phyloP scores from a whole-genome alignment of 2,888 invertebrate species.

The Melanchra persicariae region DNA sequence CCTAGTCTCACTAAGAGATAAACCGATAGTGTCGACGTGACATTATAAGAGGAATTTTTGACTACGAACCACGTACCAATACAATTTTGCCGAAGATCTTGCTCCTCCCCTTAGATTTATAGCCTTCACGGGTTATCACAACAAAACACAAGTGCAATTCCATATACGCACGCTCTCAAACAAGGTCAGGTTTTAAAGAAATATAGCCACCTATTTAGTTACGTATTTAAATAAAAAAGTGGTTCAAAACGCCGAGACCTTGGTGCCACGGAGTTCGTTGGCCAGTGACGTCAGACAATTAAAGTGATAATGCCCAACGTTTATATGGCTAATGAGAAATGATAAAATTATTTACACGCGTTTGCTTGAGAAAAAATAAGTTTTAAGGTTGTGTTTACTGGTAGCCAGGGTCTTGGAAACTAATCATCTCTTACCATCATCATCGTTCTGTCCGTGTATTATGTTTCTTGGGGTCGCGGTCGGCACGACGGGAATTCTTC shows the following conservation, averaged over 20 bases:
- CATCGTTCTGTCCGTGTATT: too few relatives aligned
- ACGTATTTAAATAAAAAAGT: constrained; percentile 59
- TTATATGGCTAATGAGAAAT: constrained; percentile 58
- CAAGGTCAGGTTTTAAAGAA: constrained; percentile 33
- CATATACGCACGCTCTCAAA: constrained; percentile 5
- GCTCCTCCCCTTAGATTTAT: constrained; percentile 12
- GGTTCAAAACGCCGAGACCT: constrained; percentile 67
- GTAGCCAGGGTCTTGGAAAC: background rate
- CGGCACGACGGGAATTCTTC: too few relatives aligned
- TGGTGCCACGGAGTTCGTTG: constrained; percentile 66
- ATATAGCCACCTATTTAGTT: constrained; percentile 22
- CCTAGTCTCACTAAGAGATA: too few relatives aligned
- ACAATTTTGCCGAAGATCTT: constrained; percentile 3
- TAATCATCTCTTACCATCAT: too few relatives aligned
- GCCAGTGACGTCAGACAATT: constrained; percentile 68
- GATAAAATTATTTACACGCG: constrained; percentile 48
- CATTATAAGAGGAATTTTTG: background rate
- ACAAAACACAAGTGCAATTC: constrained; percentile 10
- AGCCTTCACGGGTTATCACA: constrained; percentile 19
- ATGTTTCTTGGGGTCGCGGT: too few relatives aligned
- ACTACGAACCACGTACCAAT: background rate
- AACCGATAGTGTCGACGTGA: background rate
- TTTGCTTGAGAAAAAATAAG: constrained; percentile 24
- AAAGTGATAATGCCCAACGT: constrained; percentile 66
- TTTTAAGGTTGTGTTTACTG: constrained; percentile 1